These are phyloP conservation scores for Actinia tenebrosa DNA, from an alignment of 64 coral and sea anemone genomes.

Conservation along the genomic window DNA sequence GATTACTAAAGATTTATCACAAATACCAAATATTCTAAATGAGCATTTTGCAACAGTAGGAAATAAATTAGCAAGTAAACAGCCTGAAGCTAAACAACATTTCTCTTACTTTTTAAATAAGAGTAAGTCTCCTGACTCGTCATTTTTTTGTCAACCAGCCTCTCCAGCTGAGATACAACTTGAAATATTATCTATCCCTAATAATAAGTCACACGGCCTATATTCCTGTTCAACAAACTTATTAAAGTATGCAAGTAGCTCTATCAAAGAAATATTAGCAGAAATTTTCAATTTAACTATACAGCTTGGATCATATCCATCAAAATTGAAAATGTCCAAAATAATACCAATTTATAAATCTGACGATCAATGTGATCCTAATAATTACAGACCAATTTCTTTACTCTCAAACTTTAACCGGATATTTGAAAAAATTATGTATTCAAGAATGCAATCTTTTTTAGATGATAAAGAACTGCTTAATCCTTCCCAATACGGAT, in stretches of 20 bases:
- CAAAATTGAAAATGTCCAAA: neutral
- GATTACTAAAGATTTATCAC: slow-evolving; percentile 19
- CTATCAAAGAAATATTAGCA: neutral
- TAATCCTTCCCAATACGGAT: neutral
- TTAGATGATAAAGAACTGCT: neutral
- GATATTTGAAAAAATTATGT: slow-evolving; percentile 22
- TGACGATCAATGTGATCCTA: neutral
- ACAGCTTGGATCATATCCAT: neutral
- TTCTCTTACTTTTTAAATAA: neutral
- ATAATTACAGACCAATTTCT: slow-evolving; percentile 23
- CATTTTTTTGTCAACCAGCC: slow-evolving; percentile 9
- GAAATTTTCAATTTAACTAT: no score
- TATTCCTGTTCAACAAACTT: neutral
- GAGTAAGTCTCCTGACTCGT: neutral
- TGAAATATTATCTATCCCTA: slow-evolving; percentile 35
- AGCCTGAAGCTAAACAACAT: neutral
- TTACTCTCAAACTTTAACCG: slow-evolving; percentile 9
- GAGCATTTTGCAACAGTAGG: slow-evolving; percentile 34
- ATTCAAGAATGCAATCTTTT: neutral
- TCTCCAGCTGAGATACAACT: neutral
- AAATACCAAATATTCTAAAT: slow-evolving; percentile 21
- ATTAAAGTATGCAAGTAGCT: no score
- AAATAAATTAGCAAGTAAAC: slow-evolving; percentile 25
- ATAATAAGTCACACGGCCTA: slow-evolving; percentile 30
- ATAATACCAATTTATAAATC: slow-evolving; percentile 11